Evolutionary conservation across 2,113 vertebrate genomes (phyloP).

Genomic region (Embiotoca jacksoni): DNA sequence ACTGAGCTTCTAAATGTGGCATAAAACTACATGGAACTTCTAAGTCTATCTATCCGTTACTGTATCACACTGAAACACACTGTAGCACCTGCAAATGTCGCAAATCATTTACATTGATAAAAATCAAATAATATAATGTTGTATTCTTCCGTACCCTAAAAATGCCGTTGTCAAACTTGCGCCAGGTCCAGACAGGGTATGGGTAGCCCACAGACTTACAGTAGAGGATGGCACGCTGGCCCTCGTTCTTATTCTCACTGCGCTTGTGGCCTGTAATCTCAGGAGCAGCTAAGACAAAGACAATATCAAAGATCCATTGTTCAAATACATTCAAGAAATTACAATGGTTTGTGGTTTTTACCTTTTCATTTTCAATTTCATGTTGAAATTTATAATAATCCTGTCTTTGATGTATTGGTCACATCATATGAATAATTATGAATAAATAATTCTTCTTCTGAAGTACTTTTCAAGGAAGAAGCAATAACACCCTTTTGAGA

Average conservation of each 20-base stretch:
- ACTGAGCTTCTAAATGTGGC: too few relatives aligned
- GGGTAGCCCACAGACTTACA: constrained; percentile 97
- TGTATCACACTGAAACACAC: neutral
- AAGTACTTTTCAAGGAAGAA: too few relatives aligned
- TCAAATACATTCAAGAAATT: neutral
- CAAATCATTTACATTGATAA: neutral
- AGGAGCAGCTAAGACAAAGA: constrained; percentile 86
- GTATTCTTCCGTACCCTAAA: constrained; percentile 82
- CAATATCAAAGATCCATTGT: constrained; percentile 2
- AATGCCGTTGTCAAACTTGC: constrained; percentile 85
- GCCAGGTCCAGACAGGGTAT: constrained; percentile 92
- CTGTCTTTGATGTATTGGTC: too few relatives aligned
- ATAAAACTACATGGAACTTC: too few relatives aligned
- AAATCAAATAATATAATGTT: neutral
- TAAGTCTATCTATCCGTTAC: neutral
- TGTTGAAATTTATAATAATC: too few relatives aligned
- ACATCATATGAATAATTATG: too few relatives aligned
- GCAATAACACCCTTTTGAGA: too few relatives aligned
- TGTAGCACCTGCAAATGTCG: neutral
- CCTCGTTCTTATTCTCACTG: constrained; percentile 98
- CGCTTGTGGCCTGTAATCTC: constrained; percentile 95
- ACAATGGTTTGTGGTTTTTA: neutral
- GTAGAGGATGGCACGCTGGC: constrained; percentile 91
- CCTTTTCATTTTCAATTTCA: neutral
- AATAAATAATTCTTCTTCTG: too few relatives aligned